Base-by-base conservation (phyloP, 1,140 invertebrate species). In the Rhagoletis pomonella region DNA sequence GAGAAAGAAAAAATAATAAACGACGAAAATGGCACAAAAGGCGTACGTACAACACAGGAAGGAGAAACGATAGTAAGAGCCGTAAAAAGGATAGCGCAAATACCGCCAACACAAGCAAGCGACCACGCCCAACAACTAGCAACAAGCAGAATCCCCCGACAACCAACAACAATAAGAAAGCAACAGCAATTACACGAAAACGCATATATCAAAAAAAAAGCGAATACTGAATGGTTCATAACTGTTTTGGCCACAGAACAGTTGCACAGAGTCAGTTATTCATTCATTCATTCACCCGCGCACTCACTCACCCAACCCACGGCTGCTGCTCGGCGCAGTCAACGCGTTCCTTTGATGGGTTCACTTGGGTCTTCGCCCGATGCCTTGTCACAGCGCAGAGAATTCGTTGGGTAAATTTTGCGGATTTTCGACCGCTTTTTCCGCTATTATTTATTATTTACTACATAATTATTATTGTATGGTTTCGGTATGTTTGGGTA, bases 391-490 rank as follows among this genome's bases (percentile, higher is more conserved):
- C 73, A 58, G 10, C 73, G 29, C 10, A 81, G 73, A 50, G n/a
- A 29, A 29, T 29, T 29, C 29, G 29, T 29, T 77, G 73, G 47
- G 12, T 47, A 77, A 55, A 77, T 77, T 77, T 50, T 55, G 47
- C 50, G 19, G 73, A 81, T 81, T 81, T 81, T 81, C 73, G 73
- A 81, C 73, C 73, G 73, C 73, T 81, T 81, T 29, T 81, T 81
- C 73, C 47, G 73, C 47, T 58, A 29, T 81, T 81, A 81, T 81
- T 81, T 81, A 81, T 81, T 81, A 81, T 81, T 81, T 81, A 81
- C 73, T 81, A 81, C 73, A 81, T 81, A 81, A 81, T 81, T 81
- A 81, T 81, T 81, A 81, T 55, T 81, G 47, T 81, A 81, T 50
- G 73, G 73, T 81, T 55, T 0, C 47, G n/a, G 47, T n/a, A 29